A percentile compares a stretch with the other conserved stretches of the same genome.
Conservation (phyloP, 2,888 invertebrate genomes). For the Synergus itoensis region DNA sequence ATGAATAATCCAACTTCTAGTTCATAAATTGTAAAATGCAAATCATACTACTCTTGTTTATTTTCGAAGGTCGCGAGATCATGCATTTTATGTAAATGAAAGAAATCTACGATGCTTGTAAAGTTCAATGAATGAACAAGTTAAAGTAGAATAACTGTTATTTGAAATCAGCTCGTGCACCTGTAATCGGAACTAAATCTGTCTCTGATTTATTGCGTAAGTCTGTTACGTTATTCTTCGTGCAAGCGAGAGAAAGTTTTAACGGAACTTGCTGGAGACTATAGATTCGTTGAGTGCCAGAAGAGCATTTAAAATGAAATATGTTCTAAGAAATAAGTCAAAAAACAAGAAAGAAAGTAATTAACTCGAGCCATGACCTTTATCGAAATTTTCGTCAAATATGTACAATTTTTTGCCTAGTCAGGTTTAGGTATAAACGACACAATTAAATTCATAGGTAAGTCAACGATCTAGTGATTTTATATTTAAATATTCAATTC, state of each 20-base stretch:
- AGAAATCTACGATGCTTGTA: neutral
- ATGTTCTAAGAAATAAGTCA: neutral
- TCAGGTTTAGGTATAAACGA: neutral
- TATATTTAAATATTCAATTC: neutral
- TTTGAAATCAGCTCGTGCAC: slow-evolving; percentile 5
- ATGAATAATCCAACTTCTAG: neutral
- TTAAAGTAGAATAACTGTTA: slow-evolving; percentile 3
- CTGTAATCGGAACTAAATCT: slow-evolving; percentile 23
- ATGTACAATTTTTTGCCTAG: neutral
- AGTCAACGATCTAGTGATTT: slow-evolving; percentile 12
- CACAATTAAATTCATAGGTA: neutral
- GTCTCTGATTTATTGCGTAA: slow-evolving; percentile 18
- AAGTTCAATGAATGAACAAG: neutral
- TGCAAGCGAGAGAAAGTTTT: slow-evolving; percentile 21
- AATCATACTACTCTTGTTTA: neutral
- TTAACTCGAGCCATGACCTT: neutral
- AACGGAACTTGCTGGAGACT: neutral
- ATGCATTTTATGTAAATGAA: slow-evolving; percentile 3
- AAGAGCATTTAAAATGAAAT: neutral
- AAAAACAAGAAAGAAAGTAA: neutral
- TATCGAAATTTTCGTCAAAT: neutral
- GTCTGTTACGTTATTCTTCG: neutral
- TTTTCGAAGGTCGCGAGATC: neutral
- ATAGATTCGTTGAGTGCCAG: neutral
- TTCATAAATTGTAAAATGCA: neutral